A percentile compares a stretch with the other conserved stretches of the same genome.
Conservation (phyloP, 2,888 invertebrate genomes). For the Pachycephus smyrnensis region DNA sequence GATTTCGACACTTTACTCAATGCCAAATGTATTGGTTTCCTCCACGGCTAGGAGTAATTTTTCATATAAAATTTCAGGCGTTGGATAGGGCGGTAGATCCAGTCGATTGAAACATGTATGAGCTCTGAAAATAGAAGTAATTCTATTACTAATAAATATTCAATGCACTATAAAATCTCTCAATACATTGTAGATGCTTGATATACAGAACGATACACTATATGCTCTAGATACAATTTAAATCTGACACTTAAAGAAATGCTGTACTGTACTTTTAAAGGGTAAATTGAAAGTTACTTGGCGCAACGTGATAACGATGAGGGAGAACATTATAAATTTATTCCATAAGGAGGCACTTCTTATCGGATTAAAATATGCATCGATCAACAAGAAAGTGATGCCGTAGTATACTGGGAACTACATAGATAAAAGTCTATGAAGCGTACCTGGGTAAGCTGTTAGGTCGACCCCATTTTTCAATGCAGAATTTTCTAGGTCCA, state of each 20-base stretch:
- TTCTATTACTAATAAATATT: background rate
- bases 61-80: constrained; percentile 90
- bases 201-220: background rate
- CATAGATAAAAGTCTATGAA: background rate
- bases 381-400: background rate
- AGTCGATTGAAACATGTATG: constrained; percentile 98
- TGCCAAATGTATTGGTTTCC: constrained; percentile 96
- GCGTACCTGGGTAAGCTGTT: constrained; percentile 87
- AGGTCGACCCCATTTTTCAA: constrained; percentile 97
- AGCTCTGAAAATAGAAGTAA: constrained; percentile 71
- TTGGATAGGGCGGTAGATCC: constrained; percentile 96
- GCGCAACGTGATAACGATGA: background rate
- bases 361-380: background rate
- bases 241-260: background rate
- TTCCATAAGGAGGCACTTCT: background rate
- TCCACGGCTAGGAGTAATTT: constrained; percentile 93
- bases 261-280: background rate
- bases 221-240: background rate
- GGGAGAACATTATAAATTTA: background rate
- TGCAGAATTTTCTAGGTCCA: constrained; percentile 95
- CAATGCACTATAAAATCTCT: background rate
- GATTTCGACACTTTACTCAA: constrained; percentile 75
- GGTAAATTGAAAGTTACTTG: background rate
- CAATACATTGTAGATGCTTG: background rate
- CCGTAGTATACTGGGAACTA: background rate